Base-by-base conservation (phyloP, 2,888 invertebrate genomes). In the Tenthredo notha region DNA sequence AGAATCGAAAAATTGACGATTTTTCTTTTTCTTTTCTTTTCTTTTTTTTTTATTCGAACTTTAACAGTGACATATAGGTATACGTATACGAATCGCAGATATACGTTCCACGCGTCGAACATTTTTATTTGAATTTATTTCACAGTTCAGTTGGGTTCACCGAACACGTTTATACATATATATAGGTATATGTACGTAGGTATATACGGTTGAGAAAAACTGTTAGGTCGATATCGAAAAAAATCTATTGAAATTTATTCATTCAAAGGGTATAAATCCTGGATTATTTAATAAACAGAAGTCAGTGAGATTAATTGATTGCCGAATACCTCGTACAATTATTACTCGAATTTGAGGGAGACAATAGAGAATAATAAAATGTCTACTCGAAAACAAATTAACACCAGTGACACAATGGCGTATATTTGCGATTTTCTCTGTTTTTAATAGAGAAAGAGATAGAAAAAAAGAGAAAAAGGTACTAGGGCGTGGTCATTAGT, bases 401-500 rank as follows among this genome's bases (percentile, higher is more conserved):
- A 67, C 33, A 33, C 67, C 67, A 25, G 15, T 61, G 61, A 61
- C 25, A 61, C 61, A 61, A 61, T 61, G 29, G 29, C 67, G 67
- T 33, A 33, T 67, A 33, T 67, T 67, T 33, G 33, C 10, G 10
- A 25, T 33, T 67, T 67, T 25, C 10, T 33, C 67, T 67, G 33
- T 74, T 40, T 43, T 43, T 21, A 18, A 4, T 25, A 40, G 5
- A 18, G 10, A 74, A 21, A n/a, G 25, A 43, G 25, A 21, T 21
- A 29, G 18, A 29, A 25, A 61, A 21, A 7, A 7, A 33, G 2
- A 0, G 37, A 58, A 37, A 61, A 37, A 25, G 15, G 61, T 18
- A 61, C 37, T 37, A 40, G 58, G 40, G 40, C 80, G 80, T 80
- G 80, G 80, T 61, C 80, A 61, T 61, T 80, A 80, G 80, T 80